Base-by-base conservation (phyloP, 2,113 vertebrate species). In the Atherinomorus stipes region DNA sequence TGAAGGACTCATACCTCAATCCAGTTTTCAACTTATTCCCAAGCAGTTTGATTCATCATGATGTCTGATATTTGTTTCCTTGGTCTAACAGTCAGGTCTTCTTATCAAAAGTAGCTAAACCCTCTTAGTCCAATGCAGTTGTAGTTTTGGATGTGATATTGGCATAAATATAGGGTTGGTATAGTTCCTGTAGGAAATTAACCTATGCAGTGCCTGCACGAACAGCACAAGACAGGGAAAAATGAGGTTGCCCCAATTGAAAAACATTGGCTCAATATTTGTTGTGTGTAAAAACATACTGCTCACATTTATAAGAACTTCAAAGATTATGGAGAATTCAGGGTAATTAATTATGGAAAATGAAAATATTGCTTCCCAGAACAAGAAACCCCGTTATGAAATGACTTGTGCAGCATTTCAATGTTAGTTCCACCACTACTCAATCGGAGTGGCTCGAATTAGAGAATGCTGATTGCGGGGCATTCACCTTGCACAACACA, bases 401-500 rank as follows among this genome's bases (percentile, higher is more conserved):
- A n/a, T 64, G 54, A 66, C 54, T 53, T 71, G 47, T 19, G 51
- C 37, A 45, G 22, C 21, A 25, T 57, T 53, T 59, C 34, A 3
- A 57, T 44, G 21, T 61, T 56, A 64, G 18, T 19, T 64, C 23
- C 25, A 25, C 50, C 25, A 11, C 56, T 51, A 37, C 47, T 37
- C 31, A 4, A 0, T 31, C 23, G 3, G n/a, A 9, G 37, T 13
- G 64, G 42, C 52, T 45, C 78, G 56, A 70, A 61, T 18, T 64
- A 26, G 51, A 47, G 57, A 64, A 63, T n/a, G n/a, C 18, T 78
- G 69, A 77, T 80, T 68, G 75, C 53, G 44, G 34, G 34, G 23
- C 61, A 69, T 74, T 84, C 25, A 65, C 23, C 18, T 49, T 38
- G n/a, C 53, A 84, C 76, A 77, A 72, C 66, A 28, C 59, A 60